Percentiles rank a stretch among this genome's conserved stretches.
phyloP scores from a whole-genome alignment of 2,797 vertebrate genomes.

The Notolepis coatsorum region DNA sequence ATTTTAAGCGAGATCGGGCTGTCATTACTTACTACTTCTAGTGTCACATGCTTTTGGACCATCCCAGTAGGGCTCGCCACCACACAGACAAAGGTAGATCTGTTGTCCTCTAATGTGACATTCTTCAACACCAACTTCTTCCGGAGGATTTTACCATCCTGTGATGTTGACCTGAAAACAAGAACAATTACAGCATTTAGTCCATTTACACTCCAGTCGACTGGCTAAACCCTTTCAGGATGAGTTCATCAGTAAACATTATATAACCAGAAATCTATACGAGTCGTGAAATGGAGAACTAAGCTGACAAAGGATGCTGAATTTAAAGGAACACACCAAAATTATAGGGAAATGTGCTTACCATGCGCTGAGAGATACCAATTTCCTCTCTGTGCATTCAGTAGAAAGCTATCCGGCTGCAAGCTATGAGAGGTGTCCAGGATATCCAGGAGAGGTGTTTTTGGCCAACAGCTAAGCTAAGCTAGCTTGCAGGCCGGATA shows the following conservation, averaged over 20 bases:
- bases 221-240: no score
- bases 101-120: constrained; percentile 51
- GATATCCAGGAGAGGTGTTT: no score
- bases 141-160: constrained; percentile 45
- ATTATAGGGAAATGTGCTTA: no score
- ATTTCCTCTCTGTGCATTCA: no score
- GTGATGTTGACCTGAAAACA: constrained; percentile 50
- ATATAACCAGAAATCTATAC: background rate
- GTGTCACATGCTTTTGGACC: constrained; percentile 31
- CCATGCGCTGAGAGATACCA: no score
- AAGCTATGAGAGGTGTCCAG: no score
- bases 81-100: constrained; percentile 70
- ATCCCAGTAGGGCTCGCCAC: constrained; percentile 62
- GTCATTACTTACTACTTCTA: no score
- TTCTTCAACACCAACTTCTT: constrained; percentile 66
- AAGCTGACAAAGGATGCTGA: background rate
- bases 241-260: background rate
- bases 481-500: no score
- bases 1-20: no score
- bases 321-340: no score
- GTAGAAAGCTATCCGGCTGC: no score
- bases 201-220: background rate
- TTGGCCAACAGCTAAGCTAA: no score
- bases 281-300: background rate
- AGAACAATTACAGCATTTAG: background rate